phyloP scores from a whole-genome alignment of 2,113 vertebrate genomes.

The Zonotrichia leucophrys region DNA sequence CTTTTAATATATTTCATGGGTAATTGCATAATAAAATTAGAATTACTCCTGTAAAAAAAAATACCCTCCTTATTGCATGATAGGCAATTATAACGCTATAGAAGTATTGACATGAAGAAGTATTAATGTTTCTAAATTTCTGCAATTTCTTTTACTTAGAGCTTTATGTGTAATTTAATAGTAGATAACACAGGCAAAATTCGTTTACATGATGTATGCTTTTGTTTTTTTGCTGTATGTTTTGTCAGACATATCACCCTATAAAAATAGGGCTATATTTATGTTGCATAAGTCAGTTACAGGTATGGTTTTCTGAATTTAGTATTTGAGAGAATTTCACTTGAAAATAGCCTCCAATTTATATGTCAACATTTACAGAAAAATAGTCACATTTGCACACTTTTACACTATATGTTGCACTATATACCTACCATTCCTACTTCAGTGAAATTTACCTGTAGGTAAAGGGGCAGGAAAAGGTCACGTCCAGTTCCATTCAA shows the following conservation, averaged over 20 bases:
- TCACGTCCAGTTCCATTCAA: not conserved
- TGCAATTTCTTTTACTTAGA: constrained; percentile 36
- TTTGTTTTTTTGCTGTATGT: not conserved
- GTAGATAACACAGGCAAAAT: not conserved
- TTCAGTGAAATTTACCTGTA: not conserved
- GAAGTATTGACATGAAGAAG: constrained; percentile 63
- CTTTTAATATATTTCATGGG: constrained; percentile 68
- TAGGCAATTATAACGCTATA: constrained; percentile 56
- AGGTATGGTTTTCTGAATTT: not conserved
- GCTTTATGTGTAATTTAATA: constrained; percentile 5
- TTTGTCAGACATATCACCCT: not conserved
- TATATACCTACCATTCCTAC: not conserved
- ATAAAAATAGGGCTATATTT: not conserved
- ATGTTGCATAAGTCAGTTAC: not conserved
- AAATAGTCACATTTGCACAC: not conserved
- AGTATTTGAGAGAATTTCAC: not conserved
- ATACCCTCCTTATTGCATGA: constrained; percentile 37
- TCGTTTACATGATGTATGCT: not conserved
- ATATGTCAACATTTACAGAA: not conserved
- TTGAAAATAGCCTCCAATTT: not conserved
- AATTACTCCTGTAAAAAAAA: constrained; percentile 55
- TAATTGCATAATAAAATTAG: constrained; percentile 68
- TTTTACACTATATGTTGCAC: not conserved
- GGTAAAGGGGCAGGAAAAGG: not conserved
- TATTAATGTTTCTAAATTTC: constrained; percentile 34